phyloP scores from a whole-genome alignment of 2,113 vertebrate species.

The Sebastes fasciatus region DNA sequence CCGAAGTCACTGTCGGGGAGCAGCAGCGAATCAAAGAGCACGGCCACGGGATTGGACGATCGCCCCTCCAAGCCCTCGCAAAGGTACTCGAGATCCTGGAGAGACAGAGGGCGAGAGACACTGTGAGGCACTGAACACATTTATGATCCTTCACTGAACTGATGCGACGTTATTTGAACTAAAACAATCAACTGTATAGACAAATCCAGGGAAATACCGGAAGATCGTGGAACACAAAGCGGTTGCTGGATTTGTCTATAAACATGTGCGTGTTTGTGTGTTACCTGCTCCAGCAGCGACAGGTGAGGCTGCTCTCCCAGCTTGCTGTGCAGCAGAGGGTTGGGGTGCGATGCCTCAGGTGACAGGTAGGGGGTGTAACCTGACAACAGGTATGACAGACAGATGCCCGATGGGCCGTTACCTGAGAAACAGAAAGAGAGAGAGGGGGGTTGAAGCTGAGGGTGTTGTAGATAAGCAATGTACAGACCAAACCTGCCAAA shows the following conservation, averaged over 20 bases:
- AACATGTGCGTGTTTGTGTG: too few relatives aligned
- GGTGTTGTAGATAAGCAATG: too few relatives aligned
- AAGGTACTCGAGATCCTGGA: constrained; percentile 85
- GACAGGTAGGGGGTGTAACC: constrained; percentile 85
- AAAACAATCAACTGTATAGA: background rate
- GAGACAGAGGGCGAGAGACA: background rate
- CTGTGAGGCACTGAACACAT: background rate
- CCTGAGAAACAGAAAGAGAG: constrained; percentile 64
- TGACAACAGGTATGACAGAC: constrained; percentile 86
- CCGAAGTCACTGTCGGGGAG: constrained; percentile 86
- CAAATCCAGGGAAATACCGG: too few relatives aligned
- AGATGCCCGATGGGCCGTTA: constrained; percentile 87
- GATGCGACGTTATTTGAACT: background rate
- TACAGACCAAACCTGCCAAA: too few relatives aligned
- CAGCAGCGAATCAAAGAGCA: constrained; percentile 87
- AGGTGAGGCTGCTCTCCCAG: constrained; percentile 77
- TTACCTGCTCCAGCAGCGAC: constrained; percentile 85
- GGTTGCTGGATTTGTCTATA: too few relatives aligned
- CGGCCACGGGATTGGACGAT: constrained; percentile 85
- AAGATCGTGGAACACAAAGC: too few relatives aligned
- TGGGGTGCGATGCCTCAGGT: constrained; percentile 78
- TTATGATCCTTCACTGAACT: background rate
- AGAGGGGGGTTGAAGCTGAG: background rate
- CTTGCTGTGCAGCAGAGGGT: constrained; percentile 83
- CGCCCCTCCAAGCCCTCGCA: constrained; percentile 87